Evolutionary conservation across 2,888 invertebrate genomes (phyloP), one percentile per base, ranked within the genome.

Genomic region (Pasiphila rectangulata): DNA sequence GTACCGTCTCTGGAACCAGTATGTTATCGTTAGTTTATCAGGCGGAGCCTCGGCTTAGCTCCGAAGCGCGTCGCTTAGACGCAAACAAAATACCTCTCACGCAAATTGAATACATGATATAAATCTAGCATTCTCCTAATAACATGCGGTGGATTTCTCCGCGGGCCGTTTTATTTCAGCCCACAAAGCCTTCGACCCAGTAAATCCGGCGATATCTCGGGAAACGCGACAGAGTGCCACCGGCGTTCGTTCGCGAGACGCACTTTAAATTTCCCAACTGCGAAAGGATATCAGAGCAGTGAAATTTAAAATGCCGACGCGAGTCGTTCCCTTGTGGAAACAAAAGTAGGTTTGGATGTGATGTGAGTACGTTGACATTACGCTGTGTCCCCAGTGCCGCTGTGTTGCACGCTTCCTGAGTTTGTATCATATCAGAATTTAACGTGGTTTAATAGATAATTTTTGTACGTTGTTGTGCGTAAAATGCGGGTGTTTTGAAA

Each of bases 31-130:
- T 65, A 59, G 64, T 66, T 67, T 67, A 74, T 69, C 66, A 69
- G 65, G 9, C 61, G 62, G 60, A 63, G 66, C 65, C n/a, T n/a
- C 63, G 63, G 60, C 63, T 72, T 69, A 67, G 65, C 61, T 46
- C 54, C 55, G 52, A 60, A 64, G 68, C 51, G 64, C 64, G 64
- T 60, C 54, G 56, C 58, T 60, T 59, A 61, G 65, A 66, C 71
- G 66, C 68, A 75, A 76, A 75, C 74, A 77, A 76, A n/a, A 79
- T 79, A 76, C 77, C 83, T 80, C 74, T 82, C 73, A 79, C 78
- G 71, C 78, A 84, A 84, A 84, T 84, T 83, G 84, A 85, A 85
- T 82, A 83, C 81, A 82, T 72, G 79, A 79, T 80, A 84, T 85
- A 85, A 83, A 83, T 83, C 82, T 81, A 76, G 73, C 72, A 67